These are phyloP conservation scores for Porites australiensis DNA, from an alignment of 64 coral and sea anemone species.

Conservation along the genomic window DNA sequence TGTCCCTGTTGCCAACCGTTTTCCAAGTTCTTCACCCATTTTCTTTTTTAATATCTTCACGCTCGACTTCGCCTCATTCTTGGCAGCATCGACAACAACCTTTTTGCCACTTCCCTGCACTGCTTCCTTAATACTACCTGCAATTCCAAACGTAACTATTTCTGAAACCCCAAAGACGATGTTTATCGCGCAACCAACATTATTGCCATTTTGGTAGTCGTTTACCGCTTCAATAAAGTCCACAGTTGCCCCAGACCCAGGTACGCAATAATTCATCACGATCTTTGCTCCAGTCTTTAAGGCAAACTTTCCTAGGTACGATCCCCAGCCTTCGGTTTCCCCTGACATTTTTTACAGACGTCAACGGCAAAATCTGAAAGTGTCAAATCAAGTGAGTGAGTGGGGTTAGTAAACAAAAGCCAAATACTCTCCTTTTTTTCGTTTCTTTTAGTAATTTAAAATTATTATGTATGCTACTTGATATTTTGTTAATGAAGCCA, in stretches of 20 bases:
- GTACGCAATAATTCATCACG: not conserved
- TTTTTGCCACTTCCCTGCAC: slow-evolving; percentile 4
- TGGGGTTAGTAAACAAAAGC: no score
- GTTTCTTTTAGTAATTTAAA: no score
- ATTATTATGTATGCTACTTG: no score
- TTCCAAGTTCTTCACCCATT: not conserved
- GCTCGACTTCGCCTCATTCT: not conserved
- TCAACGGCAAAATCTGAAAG: no score
- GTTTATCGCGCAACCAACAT: not conserved
- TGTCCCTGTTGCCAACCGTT: not conserved
- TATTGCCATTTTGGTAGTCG: not conserved
- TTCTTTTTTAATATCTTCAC: slow-evolving; percentile 5
- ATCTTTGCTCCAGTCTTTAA: not conserved
- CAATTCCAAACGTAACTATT: not conserved
- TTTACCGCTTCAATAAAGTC: not conserved
- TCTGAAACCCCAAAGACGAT: not conserved
- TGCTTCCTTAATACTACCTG: not conserved
- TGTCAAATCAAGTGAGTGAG: no score
- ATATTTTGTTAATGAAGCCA: no score
- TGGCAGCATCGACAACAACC: not conserved
- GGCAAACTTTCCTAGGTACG: no score
- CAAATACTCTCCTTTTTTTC: no score
- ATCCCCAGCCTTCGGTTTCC: no score
- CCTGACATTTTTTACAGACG: no score
- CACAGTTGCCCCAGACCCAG: not conserved